Percentiles rank a stretch among this genome's conserved stretches.
These are phyloP conservation scores for Clinocottus analis DNA, from an alignment of 2,113 vertebrate species.

Conservation along the genomic window DNA sequence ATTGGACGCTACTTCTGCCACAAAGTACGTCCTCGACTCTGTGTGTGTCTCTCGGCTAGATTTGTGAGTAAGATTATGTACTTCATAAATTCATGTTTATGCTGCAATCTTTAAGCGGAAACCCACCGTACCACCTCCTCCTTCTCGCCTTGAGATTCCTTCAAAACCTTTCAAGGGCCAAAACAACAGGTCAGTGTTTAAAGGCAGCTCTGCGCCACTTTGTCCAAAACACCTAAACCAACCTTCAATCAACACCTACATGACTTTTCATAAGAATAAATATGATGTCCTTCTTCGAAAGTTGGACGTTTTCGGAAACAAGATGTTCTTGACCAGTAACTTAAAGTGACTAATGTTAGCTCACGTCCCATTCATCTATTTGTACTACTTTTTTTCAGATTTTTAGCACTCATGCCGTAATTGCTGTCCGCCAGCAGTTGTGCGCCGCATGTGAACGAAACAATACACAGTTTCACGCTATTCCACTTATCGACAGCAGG, in stretches of 20 bases:
- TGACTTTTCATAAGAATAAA: not conserved
- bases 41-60: not conserved
- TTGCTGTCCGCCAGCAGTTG: not conserved
- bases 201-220: not conserved
- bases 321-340: not conserved
- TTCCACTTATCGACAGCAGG: not conserved
- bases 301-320: not conserved
- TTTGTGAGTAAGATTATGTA: not conserved
- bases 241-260: not conserved
- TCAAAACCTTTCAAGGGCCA: constrained; percentile 34
- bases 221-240: constrained; percentile 1
- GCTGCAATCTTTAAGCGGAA: constrained; percentile 7
- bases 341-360: not conserved
- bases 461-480: not conserved
- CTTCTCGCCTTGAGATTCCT: constrained; percentile 64
- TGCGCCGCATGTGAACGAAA: no score
- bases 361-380: not conserved
- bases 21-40: constrained; percentile 3
- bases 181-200: constrained; percentile 51
- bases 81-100: constrained; percentile 3
- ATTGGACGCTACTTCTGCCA: constrained; percentile 38
- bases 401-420: not conserved
- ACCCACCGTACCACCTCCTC: no score
- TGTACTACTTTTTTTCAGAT: not conserved
- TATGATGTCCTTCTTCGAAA: not conserved